A percentile compares a stretch with the other conserved stretches of the same genome.
These are phyloP conservation scores for Brienomyrus longianalis DNA, from an alignment of 2,113 vertebrate species.

Conservation along the genomic window DNA sequence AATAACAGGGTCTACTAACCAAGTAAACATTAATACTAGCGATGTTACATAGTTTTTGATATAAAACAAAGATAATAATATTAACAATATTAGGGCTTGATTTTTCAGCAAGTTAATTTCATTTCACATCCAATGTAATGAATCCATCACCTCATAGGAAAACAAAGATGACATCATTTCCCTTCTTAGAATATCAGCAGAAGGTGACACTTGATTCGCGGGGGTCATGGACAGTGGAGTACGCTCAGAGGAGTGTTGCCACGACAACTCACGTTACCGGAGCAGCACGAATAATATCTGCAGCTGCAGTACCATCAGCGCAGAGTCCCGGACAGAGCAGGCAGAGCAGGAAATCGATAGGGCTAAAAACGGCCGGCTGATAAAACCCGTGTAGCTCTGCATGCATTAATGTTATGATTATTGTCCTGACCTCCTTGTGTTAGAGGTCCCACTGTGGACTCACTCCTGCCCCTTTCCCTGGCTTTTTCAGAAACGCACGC, in stretches of 20 bases:
- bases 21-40: not conserved
- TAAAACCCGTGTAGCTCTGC: not conserved
- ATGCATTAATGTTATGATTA: not conserved
- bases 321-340: not conserved
- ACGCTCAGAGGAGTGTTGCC: not conserved
- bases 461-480: not conserved
- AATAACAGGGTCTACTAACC: not conserved
- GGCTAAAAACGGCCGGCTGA: not conserved
- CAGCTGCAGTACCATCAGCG: not conserved
- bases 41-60: not conserved
- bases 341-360: not conserved
- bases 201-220: constrained; percentile 14
- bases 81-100: not conserved
- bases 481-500: not conserved
- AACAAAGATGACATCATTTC: not conserved
- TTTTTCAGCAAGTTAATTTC: not conserved
- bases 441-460: not conserved
- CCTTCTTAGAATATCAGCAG: not conserved
- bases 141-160: constrained; percentile 1
- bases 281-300: not conserved
- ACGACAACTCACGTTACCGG: constrained; percentile 12
- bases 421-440: not conserved
- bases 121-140: not conserved
- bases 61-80: not conserved
- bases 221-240: constrained; percentile 9